Percentiles rank a stretch among this genome's conserved stretches.
These are phyloP conservation scores for Pyrgilauda ruficollis DNA, from an alignment of 2,113 vertebrate genomes.

Conservation along the genomic window DNA sequence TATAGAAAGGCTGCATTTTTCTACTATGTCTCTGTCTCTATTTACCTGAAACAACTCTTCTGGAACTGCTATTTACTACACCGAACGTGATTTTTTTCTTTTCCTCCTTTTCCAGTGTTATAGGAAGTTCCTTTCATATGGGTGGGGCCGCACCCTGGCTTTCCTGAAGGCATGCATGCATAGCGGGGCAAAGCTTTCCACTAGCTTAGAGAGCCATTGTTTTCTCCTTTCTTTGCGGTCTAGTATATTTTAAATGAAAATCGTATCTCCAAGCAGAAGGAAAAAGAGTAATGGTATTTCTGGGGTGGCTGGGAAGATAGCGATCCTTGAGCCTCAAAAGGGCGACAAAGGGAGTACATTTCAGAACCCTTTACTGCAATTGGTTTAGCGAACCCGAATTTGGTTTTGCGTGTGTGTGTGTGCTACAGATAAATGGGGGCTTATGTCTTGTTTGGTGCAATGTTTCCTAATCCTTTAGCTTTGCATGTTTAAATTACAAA, in stretches of 20 bases:
- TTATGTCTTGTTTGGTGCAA: not conserved
- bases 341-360: not conserved
- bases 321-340: not conserved
- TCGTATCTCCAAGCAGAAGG: not conserved
- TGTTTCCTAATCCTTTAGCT: not conserved
- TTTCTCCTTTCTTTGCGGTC: not conserved
- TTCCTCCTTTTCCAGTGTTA: not conserved
- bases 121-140: conserved; percentile 12
- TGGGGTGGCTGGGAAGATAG: not conserved
- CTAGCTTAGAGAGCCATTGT: not conserved
- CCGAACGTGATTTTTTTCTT: not conserved
- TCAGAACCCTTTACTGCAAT: not conserved
- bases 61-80: not conserved
- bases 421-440: not conserved
- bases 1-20: not conserved
- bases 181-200: not conserved
- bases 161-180: not conserved
- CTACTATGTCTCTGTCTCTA: not conserved
- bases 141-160: conserved; percentile 40
- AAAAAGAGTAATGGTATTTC: not conserved
- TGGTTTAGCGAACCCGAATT: not conserved
- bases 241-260: not conserved
- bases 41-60: not conserved
- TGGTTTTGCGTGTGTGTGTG: not conserved
- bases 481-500: not conserved